Evolutionary conservation across 2,888 invertebrate genomes (phyloP), one percentile per base, ranked within the genome.

Genomic region (Euphydryas editha): DNA sequence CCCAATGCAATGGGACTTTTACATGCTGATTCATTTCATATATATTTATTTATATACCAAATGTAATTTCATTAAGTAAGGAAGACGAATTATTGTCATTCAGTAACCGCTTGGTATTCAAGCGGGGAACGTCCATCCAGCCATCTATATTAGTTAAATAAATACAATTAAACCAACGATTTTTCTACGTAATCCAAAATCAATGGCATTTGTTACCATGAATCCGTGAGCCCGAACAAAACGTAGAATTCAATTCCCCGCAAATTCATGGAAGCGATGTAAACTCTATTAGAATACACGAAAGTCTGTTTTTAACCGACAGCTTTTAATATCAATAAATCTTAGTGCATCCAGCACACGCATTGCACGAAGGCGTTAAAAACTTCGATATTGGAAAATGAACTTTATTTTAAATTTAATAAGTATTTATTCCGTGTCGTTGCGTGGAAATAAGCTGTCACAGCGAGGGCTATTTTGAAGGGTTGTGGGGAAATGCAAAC

Each of bases 101-200:
- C 5, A 30, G 30, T 4, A 7, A 30, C 30, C 6, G 8, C 8
- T 30, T 30, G 8, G 30, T 30, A 30, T 30, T 30, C 30, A 30
- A 30, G 30, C 5, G n/a, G 8, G 8, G 30, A 30, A 30, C 30
- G 4, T 30, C 4, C 4, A 30, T 30, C 4, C 30, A 30, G 30
- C 30, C 30, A 54, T 54, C 30, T 36, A 54, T 54, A n/a, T 1
- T 36, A 36, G 11, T 36, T 54, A 30, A 36, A 36, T 54, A 36
- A 54, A 54, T 21, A n/a, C 61, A 24, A 30, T n/a, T 44, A n/a
- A n/a, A 54, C 24, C n/a, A n/a, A n/a, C n/a, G 30, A 42, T 61
- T 61, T 61, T 54, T 54, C 44, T 59, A 44, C 54, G 42, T 65
- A 54, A 65, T 44, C 59, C 59, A 59, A 60, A 65, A 59, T 65